Base-by-base conservation (phyloP, 2,888 invertebrate genomes). In the Luperina nickerlii region DNA sequence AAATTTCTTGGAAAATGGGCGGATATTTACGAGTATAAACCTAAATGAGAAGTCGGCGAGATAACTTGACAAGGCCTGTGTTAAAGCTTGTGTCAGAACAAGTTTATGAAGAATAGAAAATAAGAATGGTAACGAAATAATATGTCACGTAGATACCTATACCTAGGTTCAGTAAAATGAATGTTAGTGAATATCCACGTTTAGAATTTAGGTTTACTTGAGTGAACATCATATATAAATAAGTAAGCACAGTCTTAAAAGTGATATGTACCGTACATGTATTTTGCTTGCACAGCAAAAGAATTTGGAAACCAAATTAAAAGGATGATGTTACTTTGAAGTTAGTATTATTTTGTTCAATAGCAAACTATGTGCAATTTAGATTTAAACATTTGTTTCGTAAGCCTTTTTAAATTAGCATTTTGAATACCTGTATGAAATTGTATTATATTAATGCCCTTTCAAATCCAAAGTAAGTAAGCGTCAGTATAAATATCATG, bases 381-480 rank as follows among this genome's bases (percentile, higher is more conserved):
- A 68, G 20, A 38, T 66, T 13, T 76, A 81, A 74, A 60, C 48
- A 60, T 77, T 70, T 65, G 54, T 71, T 69, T 72, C 13, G 42
- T 82, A 74, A 78, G 60, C 48, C 18, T 60, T 74, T 70, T 45
- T 20, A 57, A 60, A n/a, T 45, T 62, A 75, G n/a, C 15, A 48
- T 81, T 79, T 83, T 65, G 32, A 85, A 63, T 63, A 45, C 4
- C 57, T 74, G 9, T 60, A 71, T 67, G 65, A 67, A 80, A 79
- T 48, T 79, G 73, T 85, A 82, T 74, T 79, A 70, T 80, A 79
- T 74, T 38, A 71, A 80, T 72, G 66, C 74, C 70, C 62, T 81
- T 81, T 81, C 68, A 54, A 75, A 72, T 45, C 0, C 45, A 75
- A 9, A 69, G 0, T 57, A 27, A 45, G 13, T 24, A 63, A n/a